These are phyloP conservation scores for Tichodroma muraria DNA, from an alignment of 2,113 vertebrate genomes.

Conservation along the genomic window DNA sequence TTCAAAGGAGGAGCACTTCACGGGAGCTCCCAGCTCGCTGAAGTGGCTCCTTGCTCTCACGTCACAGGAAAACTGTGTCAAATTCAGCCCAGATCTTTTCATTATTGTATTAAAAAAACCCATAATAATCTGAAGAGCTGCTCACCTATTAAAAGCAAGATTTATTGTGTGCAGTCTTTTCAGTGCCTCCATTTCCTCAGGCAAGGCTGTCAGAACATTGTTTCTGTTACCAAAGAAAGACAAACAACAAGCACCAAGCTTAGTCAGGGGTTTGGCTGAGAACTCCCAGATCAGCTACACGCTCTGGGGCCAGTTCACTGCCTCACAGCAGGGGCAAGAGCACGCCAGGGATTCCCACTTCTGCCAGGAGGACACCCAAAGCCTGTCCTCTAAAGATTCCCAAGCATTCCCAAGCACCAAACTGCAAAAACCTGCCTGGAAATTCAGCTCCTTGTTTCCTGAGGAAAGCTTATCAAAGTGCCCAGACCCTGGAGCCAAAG, in stretches of 20 bases:
- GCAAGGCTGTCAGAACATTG: slow-evolving; percentile 84
- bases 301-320: neutral
- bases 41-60: neutral
- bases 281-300: neutral
- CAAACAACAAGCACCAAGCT: neutral
- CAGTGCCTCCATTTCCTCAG: slow-evolving; percentile 81
- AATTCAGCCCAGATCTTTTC: neutral
- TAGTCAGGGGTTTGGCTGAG: neutral
- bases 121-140: neutral
- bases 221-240: slow-evolving; percentile 75
- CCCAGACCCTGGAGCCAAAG: neutral
- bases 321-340: neutral
- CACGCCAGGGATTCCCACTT: neutral
- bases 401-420: neutral
- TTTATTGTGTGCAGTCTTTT: slow-evolving; percentile 78
- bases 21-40: fast-evolving
- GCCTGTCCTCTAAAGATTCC: neutral
- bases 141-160: slow-evolving; percentile 90
- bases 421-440: neutral
- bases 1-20: neutral
- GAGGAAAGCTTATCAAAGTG: neutral
- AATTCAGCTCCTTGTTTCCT: neutral
- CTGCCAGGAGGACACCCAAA: neutral
- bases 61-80: neutral
- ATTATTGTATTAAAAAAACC: neutral